phyloP scores from a whole-genome alignment of 2,797 vertebrate species.

The Taenioides sp. region DNA sequence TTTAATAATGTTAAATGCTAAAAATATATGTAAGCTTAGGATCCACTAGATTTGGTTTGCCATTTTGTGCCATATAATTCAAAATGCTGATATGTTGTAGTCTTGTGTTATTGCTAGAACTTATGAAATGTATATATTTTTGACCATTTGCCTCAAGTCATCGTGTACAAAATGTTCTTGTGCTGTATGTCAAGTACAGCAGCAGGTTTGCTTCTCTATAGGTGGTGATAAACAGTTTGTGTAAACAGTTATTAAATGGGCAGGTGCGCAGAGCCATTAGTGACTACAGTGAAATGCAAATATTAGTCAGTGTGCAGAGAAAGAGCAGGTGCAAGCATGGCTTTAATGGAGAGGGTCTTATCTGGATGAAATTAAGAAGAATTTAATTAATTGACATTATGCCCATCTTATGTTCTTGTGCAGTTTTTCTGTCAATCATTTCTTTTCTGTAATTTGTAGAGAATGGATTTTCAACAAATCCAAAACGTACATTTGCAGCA shows the following conservation, averaged over 20 bases:
- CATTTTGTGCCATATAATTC: slow-evolving; percentile 7
- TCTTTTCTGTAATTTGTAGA: too few species aligned
- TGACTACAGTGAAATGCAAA: slow-evolving; percentile 50
- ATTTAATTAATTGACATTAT: too few species aligned
- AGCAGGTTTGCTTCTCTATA: slow-evolving; percentile 14
- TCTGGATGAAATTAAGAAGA: not conserved
- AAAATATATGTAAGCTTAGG: not conserved
- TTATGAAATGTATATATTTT: slow-evolving; percentile 20
- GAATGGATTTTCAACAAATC: not conserved
- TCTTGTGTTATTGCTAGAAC: not conserved
- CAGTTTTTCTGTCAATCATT: too few species aligned
- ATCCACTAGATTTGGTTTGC: not conserved
- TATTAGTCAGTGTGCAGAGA: slow-evolving; percentile 24
- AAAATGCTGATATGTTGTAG: too few species aligned
- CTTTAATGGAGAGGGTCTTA: slow-evolving; percentile 13
- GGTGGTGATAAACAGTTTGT: slow-evolving; percentile 9
- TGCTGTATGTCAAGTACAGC: slow-evolving; percentile 21
- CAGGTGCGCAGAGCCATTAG: slow-evolving; percentile 42
- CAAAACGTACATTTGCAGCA: not conserved
- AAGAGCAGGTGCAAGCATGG: slow-evolving; percentile 48
- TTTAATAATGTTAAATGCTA: not conserved
- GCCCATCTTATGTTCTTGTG: too few species aligned
- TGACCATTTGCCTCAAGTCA: too few species aligned
- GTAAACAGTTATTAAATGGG: slow-evolving; percentile 19
- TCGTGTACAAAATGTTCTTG: slow-evolving; percentile 1